Evolutionary conservation across 2,888 invertebrate species (phyloP), one percentile per base, ranked within the genome.

Genomic region (Lepidochitona cinerea): DNA sequence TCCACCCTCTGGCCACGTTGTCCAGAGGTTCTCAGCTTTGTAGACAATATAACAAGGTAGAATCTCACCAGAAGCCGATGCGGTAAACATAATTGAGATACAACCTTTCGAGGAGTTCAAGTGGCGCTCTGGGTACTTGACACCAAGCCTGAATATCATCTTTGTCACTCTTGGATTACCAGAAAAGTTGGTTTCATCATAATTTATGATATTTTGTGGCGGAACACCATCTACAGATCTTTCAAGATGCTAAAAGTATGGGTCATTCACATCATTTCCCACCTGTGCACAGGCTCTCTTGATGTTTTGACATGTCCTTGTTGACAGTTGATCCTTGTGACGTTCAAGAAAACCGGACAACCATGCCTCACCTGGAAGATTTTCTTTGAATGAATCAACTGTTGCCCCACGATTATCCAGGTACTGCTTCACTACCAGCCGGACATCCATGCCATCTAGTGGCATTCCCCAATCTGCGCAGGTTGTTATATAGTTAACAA

Each of bases 21-120:
- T 75, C 80, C 87, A 90, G n/a, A 91, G 53, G 73, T 89, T 70
- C 72, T 83, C 81, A 1, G 90, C 82, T 81, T 91, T 92, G 78
- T 91, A 91, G 0, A 90, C 89, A 4, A 91, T 88, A 78, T 91
- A 91, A 33, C 83, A 81, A 6, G 90, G 90, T 33, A 91, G 77
- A 0, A 89, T 29, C 59, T 80, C 74, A 5, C 91, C 91, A 70
- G 77, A 81, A 9, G 90, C 90, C 52, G 86, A 83, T 14, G 83
- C 89, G 68, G 88, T 84, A 73, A 91, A 83, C 90, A 91, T 92
- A 18, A 83, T 82, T 0, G 85, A 84, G 26, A 79, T 86, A 14
- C 82, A 75, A 14, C 82, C 72, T 76, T 91, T 91, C 0, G 86
- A 79, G 36, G 79, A 75, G 72, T 91, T 89, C 72, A 87, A 84